Percentiles rank a stretch among this genome's conserved stretches.
Evolutionary conservation across 1,140 invertebrate genomes (phyloP).

Genomic region (Aethina tumida): DNA sequence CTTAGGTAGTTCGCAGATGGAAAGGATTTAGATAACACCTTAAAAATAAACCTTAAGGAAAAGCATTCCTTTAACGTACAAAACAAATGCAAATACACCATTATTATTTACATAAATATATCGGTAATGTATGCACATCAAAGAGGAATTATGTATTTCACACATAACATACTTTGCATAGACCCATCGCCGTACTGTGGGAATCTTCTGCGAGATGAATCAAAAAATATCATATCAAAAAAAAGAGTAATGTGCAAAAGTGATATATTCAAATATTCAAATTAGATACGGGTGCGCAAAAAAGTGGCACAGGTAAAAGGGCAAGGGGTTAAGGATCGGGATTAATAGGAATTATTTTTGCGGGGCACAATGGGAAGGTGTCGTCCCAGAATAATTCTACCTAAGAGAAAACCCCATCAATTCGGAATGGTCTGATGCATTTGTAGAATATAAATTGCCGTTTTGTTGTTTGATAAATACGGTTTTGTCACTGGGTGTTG

Average conservation of each 20-base stretch:
- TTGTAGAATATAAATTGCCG: conserved; percentile 21
- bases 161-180: no score
- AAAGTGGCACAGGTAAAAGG: conserved; percentile 16
- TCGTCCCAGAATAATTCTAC: conserved; percentile 17
- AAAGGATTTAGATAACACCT: no score
- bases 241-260: conserved; percentile 10
- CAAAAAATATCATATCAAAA: no score
- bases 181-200: no score
- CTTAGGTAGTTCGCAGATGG: no score
- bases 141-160: no score
- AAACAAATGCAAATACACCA: no score
- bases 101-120: no score
- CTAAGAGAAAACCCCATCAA: conserved; percentile 17
- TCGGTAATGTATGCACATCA: no score
- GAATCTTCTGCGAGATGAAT: no score
- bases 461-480: conserved; percentile 21
- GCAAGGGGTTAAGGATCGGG: conserved; percentile 8
- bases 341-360: conserved; percentile 15
- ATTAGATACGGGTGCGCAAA: conserved; percentile 11
- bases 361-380: conserved; percentile 17
- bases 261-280: conserved; percentile 16
- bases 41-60: no score
- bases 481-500: conserved; percentile 18
- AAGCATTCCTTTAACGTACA: no score
- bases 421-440: conserved; percentile 18